Percentiles rank a stretch among this genome's conserved stretches.
These are phyloP conservation scores for Scaptomyza hsui DNA, from an alignment of 1,140 invertebrate genomes.

Conservation along the genomic window DNA sequence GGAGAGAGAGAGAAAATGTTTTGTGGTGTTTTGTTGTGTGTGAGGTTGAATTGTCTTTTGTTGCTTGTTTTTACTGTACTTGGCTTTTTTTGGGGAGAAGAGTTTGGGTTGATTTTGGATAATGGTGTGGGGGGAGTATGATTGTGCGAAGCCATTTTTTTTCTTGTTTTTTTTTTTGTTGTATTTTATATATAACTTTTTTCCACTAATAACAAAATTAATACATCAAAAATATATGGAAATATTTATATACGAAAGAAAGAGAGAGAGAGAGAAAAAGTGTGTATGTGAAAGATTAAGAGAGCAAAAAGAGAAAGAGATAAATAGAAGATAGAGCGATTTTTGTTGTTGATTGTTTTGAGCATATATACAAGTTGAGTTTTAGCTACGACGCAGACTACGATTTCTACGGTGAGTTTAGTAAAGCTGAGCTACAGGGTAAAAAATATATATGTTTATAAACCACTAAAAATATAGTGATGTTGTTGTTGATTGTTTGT, in stretches of 20 bases:
- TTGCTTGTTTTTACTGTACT: slow-evolving; percentile 17
- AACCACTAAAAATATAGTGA: slow-evolving; percentile 37
- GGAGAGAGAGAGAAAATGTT: slow-evolving; percentile 38
- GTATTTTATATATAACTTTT: slow-evolving; percentile 62
- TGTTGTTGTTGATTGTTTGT: slow-evolving; percentile 35
- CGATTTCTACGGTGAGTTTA: slow-evolving; percentile 78
- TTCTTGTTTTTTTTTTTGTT: too few species aligned
- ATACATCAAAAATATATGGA: slow-evolving; percentile 68
- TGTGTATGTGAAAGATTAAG: slow-evolving; percentile 23
- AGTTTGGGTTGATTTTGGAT: slow-evolving; percentile 14
- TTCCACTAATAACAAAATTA: slow-evolving; percentile 60
- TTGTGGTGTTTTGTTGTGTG: slow-evolving; percentile 25
- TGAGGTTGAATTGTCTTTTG: slow-evolving; percentile 7
- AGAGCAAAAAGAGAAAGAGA: slow-evolving; percentile 39
- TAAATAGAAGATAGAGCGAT: slow-evolving; percentile 59
- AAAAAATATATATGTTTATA: slow-evolving; percentile 37
- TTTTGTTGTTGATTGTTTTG: slow-evolving; percentile 60
- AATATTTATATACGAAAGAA: slow-evolving; percentile 26
- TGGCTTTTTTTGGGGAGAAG: slow-evolving; percentile 32
- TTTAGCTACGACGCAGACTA: slow-evolving; percentile 69
- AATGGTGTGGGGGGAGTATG: slow-evolving; percentile 65
- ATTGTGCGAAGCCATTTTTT: slow-evolving; percentile 80
- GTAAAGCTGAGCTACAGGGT: slow-evolving; percentile 73
- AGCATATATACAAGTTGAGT: slow-evolving; percentile 75
- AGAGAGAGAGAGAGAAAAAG: slow-evolving; percentile 46